A percentile compares a stretch with the other conserved stretches of the same genome.
Evolutionary conservation across 2,113 vertebrate species (phyloP).

Genomic region (Nyctereutes procyonoides): DNA sequence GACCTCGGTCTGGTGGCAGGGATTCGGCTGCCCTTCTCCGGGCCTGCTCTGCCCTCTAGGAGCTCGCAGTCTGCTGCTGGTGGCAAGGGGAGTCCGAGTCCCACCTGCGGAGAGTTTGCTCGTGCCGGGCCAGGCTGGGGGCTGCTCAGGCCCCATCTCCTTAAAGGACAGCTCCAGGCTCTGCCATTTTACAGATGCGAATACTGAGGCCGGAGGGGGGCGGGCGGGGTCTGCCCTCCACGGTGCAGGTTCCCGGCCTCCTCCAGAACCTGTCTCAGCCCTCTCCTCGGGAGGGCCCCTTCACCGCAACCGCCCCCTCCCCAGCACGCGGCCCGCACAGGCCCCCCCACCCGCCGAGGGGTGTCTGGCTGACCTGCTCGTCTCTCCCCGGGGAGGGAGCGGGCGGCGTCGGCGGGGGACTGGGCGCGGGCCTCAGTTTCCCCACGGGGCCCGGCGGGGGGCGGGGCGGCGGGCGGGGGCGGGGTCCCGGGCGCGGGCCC

Average conservation of each 20-base stretch:
- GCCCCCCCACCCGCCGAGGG: not conserved
- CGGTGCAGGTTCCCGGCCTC: not conserved
- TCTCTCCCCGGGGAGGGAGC: not conserved
- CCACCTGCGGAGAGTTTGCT: not conserved
- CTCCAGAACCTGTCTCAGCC: not conserved
- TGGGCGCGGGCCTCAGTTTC: constrained; percentile 31
- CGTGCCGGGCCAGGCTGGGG: not conserved
- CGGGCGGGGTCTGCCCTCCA: no score
- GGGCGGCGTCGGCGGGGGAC: not conserved
- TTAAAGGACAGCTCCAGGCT: not conserved
- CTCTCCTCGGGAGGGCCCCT: not conserved
- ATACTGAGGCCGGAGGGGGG: not conserved
- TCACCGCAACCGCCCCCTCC: not conserved
- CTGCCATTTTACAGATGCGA: not conserved
- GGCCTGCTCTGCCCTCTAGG: not conserved
- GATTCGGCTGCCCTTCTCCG: not conserved
- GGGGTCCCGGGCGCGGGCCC: not conserved
- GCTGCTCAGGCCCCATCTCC: not conserved
- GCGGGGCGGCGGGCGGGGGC: no score
- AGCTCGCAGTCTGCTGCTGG: not conserved
- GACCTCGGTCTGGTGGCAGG: not conserved
- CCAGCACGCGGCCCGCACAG: not conserved
- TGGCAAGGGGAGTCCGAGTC: not conserved
- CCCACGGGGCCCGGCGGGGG: not conserved
- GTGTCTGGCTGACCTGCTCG: not conserved